phyloP scores from a whole-genome alignment of 2,113 vertebrate species.

The Colossoma macropomum region DNA sequence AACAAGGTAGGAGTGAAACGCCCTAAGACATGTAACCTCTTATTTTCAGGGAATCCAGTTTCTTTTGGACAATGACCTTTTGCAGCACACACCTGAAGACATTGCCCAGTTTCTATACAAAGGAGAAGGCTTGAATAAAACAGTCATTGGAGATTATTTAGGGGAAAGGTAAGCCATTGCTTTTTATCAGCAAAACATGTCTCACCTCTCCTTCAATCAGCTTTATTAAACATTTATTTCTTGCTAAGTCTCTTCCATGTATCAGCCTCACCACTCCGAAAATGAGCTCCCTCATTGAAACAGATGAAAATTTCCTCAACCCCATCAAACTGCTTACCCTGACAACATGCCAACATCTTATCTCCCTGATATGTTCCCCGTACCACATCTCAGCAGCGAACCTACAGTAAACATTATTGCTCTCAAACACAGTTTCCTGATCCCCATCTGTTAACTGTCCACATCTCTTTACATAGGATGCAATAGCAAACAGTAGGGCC shows the following conservation, averaged over 20 bases:
- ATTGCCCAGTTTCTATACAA: constrained; percentile 98
- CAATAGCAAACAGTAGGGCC: background rate
- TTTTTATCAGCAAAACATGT: constrained; percentile 32
- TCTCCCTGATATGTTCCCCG: constrained; percentile 1
- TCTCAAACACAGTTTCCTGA: background rate
- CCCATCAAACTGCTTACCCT: constrained; percentile 14
- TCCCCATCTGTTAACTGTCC: background rate
- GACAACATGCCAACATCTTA: background rate
- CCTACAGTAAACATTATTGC: constrained; percentile 7
- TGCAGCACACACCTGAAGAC: constrained; percentile 94
- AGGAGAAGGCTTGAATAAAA: constrained; percentile 98
- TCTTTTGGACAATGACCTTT: constrained; percentile 95
- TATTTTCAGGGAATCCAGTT: constrained; percentile 91
- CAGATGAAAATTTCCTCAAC: constrained; percentile 18
- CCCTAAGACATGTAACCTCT: background rate
- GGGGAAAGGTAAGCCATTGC: constrained; percentile 87
- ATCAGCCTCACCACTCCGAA: background rate
- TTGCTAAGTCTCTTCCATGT: constrained; percentile 52
- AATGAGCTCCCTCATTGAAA: constrained; percentile 25
- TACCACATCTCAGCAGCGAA: background rate
- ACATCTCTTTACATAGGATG: background rate
- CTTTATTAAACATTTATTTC: constrained; percentile 53
- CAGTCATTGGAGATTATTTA: constrained; percentile 96
- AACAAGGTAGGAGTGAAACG: too few relatives aligned
- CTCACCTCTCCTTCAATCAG: background rate